Conservation (phyloP, 2,888 invertebrate species). For the Brachypalpus laphriformis region DNA sequence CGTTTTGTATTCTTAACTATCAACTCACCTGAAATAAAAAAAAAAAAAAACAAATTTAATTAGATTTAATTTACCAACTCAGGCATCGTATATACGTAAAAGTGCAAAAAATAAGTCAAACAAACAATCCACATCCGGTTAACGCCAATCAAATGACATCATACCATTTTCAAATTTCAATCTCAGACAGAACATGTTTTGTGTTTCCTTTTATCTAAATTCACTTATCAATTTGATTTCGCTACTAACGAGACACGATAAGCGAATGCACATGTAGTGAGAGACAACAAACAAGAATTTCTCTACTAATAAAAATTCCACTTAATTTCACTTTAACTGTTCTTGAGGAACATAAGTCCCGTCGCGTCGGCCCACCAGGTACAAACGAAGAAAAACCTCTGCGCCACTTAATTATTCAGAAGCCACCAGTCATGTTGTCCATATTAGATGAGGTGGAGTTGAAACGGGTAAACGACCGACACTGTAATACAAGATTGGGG, state of each 20-base stretch:
- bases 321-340: conserved; percentile 45
- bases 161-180: conserved; percentile 57
- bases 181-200: conserved; percentile 55
- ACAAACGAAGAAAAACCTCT: conserved; percentile 32
- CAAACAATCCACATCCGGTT: conserved; percentile 51
- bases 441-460: conserved; percentile 25
- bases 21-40: conserved; percentile 64
- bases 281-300: background rate
- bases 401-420: conserved; percentile 35
- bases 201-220: background rate
- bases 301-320: conserved; percentile 24
- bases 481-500: conserved; percentile 12
- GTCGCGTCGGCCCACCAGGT: background rate
- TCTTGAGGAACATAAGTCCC: background rate
- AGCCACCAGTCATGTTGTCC: conserved; percentile 10
- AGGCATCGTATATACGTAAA: background rate
- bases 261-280: background rate
- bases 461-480: conserved; percentile 42
- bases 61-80: conserved; percentile 41
- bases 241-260: background rate
- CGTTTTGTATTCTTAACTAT: conserved; percentile 23
- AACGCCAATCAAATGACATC: conserved; percentile 41
- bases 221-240: conserved; percentile 30
- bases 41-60: conserved; percentile 30
- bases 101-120: conserved; percentile 27